phyloP scores from a whole-genome alignment of 2,888 invertebrate genomes.

The Rhabditophanes sp. region DNA sequence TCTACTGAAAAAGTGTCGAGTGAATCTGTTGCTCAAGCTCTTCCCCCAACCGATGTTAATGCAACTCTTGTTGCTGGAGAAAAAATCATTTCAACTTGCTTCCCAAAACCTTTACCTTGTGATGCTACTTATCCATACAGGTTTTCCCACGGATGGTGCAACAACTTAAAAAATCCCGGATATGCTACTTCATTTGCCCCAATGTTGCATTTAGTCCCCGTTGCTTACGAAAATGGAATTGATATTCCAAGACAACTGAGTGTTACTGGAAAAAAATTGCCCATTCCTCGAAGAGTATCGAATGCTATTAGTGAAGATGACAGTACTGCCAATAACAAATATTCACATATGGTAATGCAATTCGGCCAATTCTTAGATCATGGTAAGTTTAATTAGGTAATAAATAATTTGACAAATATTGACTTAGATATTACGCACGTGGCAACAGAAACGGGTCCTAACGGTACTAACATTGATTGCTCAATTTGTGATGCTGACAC shows the following conservation, averaged over 20 bases:
- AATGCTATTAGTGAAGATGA: conserved; percentile 58
- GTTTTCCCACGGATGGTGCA: conserved; percentile 40
- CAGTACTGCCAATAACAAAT: conserved; percentile 17
- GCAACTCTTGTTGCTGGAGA: too few species aligned
- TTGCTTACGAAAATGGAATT: conserved; percentile 32
- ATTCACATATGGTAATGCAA: conserved; percentile 37
- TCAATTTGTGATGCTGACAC: conserved; percentile 65
- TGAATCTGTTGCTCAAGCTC: too few species aligned
- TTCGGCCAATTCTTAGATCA: conserved; percentile 24
- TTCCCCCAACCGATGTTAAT: too few species aligned
- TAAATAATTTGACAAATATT: not conserved
- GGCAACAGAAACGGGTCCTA: too few species aligned
- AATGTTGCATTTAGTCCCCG: conserved; percentile 21
- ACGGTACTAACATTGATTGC: conserved; percentile 39
- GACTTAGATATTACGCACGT: not conserved
- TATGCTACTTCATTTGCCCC: conserved; percentile 35
- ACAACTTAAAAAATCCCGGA: conserved; percentile 37
- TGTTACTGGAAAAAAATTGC: conserved; percentile 54
- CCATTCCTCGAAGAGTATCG: conserved; percentile 70
- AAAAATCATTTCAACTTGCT: too few species aligned
- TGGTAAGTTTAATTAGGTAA: not conserved
- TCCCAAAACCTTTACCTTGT: conserved; percentile 41
- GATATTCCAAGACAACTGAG: conserved; percentile 10
- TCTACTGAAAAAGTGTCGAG: too few species aligned
- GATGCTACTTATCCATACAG: conserved; percentile 42